Base-by-base conservation (phyloP, 64 coral and sea anemone genomes). In the Actinia equina region DNA sequence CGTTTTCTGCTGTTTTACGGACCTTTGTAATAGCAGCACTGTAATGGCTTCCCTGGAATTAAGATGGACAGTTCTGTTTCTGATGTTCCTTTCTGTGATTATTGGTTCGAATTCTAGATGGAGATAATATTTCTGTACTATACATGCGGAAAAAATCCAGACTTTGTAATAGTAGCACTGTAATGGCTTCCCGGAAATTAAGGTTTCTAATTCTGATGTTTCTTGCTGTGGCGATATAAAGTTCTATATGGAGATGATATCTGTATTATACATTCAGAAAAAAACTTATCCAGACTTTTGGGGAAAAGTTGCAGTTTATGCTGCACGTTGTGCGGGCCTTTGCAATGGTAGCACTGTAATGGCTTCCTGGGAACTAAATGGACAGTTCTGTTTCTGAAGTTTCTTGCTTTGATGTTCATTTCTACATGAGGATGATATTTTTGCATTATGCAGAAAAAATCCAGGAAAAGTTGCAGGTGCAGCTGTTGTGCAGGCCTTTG, bases 1-100 rank as follows among this genome's bases (percentile, higher is more conserved):
- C 18, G 78, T 81, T 20, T 81, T 81, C 43, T 81, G 78, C 44
- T 81, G 78, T 81, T 81, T 81, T 52, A 81, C 78, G 16, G 78
- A 81, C 22, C 22, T 49, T 81, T 81, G 78, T 81, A 81, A 81
- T 23, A 49, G 78, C 13, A 51, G 78, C 49, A 81, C 78, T 74
- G 11, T 3, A 74, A 14, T 74, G 23, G 69, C 69, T 74, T 74
- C 69, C 26, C 69, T 30, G 25, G 23, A 74, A 74, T 74, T 74
- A 41, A 74, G 26, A 42, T 74, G n/a, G 69, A 41, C 69, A 4
- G 26, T 74, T 9, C 25, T 74, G 25, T 30, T 37, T 27, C 4
- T 74, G 8, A 14, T 15, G 14, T 15, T 74, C 42, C 20, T 26
- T 41, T 8, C 69, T 26, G 7, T 71, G 23, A 12, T 74, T n/a